Evolutionary conservation across 2,888 invertebrate genomes (phyloP), one percentile per base, ranked within the genome.

Genomic region (Apantesis nais): DNA sequence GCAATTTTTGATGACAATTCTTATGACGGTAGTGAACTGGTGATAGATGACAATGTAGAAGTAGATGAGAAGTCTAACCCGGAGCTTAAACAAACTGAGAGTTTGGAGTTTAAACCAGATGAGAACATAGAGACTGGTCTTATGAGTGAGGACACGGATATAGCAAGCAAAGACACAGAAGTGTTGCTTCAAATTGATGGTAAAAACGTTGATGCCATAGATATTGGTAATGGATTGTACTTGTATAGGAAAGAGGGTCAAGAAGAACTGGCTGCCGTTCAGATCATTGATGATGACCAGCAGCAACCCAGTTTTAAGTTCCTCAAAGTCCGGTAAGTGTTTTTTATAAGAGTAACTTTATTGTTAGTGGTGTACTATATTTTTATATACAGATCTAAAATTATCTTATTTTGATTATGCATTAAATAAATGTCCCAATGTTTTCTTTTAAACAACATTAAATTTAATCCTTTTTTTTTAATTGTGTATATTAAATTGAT

Each of bases 1-100:
- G 89, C 93, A 71, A 95, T 95, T 69, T 95, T 95, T 85, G 95
- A 95, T 78, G 94, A 95, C 73, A 94, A 93, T 80, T 95, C 95
- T 11, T 93, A 92, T 83, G 95, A 95, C 79, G 95, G 93, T 1
- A 87, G 94, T 81, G 95, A 95, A 74, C 87, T 95, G 29, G 93
- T 95, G 31, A 95, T 95, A 70, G 95, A 95, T 86, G 95, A 95
- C 74, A 93, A 93, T 86, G 89, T 85, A 61, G 88, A 89, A n/a
- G 73, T 85, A 19, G 92, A 92, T 70, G 92, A 92, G 2, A 93
- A 92, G 75, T 79, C 83, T 11, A 86, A 80, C 74, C 61, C 82
- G 3, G 88, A 89, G 39, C 37, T 83, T 55, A 89, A 90, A 74
- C 73, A 85, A 64, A 66, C 74, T 60, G 88, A 88, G 29, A 75